Evolutionary conservation across 1,140 invertebrate genomes (phyloP), one percentile per base, ranked within the genome.

Genomic region (Drosophila athabasca): DNA sequence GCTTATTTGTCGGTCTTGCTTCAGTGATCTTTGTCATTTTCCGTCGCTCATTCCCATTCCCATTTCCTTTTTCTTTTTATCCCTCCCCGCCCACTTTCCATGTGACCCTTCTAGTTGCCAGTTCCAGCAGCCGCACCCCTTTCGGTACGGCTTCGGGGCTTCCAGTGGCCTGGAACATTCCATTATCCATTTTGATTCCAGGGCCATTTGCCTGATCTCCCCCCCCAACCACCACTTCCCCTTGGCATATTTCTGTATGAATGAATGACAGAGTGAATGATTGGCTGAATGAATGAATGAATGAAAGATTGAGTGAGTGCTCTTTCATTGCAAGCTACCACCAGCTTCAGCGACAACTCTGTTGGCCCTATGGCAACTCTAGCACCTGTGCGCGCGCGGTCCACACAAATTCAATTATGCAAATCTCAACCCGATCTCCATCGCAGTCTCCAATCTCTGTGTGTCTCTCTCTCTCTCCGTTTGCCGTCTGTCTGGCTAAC

Each of bases 1-100:
- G 71, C 77, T 82, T 80, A 62, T 62, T 65, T 87, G 67, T 88
- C 65, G 76, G 83, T 83, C 81, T 67, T 88, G 83, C 83, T 88
- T 88, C 76, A 88, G 84, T 89, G 83, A 88, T 89, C 83, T 83
- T 79, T 89, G 68, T 83, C 83, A 89, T 88, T 89, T 89, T 76
- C 75, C 75, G 79, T 89, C 76, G 87, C 84, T 76, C 83, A 88
- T 26, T 26, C 3, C 24, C 24, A 26, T 26, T 26, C 0, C 24
- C 24, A 19, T 88, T 88, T 88, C 83, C 83, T 88, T 88, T 88
- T 87, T 75, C 44, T 65, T 70, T 67, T 54, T 71, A 76, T 88
- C 64, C 83, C 74, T 81, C 78, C 79, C 35, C 35, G 35, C 35
- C 35, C 4, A 39, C 35, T 39, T 39, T 39, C 35, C 35, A 13